Evolutionary conservation across 1,140 invertebrate species (phyloP).

Genomic region (Drosophila mayri): DNA sequence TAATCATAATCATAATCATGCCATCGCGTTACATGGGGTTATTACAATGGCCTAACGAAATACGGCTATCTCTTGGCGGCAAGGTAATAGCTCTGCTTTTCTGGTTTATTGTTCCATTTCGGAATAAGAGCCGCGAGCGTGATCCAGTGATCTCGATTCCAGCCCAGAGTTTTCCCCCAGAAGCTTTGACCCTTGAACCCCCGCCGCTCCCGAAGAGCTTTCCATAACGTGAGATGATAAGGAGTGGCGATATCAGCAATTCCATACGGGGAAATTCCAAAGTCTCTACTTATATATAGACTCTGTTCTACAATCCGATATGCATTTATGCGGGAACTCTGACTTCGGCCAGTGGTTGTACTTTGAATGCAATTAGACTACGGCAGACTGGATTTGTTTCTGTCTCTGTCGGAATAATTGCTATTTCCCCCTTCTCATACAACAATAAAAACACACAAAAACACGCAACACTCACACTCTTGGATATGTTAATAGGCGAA

Average conservation of each 20-base stretch:
- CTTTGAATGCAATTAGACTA: slow-evolving; percentile 49
- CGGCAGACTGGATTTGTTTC: slow-evolving; percentile 30
- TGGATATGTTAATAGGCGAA: slow-evolving; percentile 69
- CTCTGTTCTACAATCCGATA: slow-evolving; percentile 4
- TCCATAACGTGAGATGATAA: slow-evolving; percentile 46
- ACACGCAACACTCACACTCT: slow-evolving; percentile 18
- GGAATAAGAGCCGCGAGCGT: neutral
- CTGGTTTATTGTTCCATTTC: slow-evolving; percentile 18
- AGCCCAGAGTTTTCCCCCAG: slow-evolving; percentile 15
- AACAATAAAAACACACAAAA: neutral
- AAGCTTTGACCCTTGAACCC: slow-evolving; percentile 65
- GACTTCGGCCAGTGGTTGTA: slow-evolving; percentile 36
- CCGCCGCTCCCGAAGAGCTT: slow-evolving; percentile 9
- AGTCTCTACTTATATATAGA: slow-evolving; percentile 31
- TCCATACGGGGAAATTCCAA: slow-evolving; percentile 9
- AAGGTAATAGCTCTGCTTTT: slow-evolving; percentile 21
- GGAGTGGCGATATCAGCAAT: slow-evolving; percentile 43
- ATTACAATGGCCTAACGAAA: slow-evolving; percentile 15
- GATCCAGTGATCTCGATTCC: slow-evolving; percentile 12
- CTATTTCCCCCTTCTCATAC: slow-evolving; percentile 14
- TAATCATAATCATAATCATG: slow-evolving; percentile 7
- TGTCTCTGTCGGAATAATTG: slow-evolving; percentile 34
- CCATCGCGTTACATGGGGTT: slow-evolving; percentile 18
- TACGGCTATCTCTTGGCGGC: slow-evolving; percentile 9
- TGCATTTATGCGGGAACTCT: slow-evolving; percentile 55